phyloP scores from a whole-genome alignment of 2,888 invertebrate species.

The Eudasyphora cyanicolor region DNA sequence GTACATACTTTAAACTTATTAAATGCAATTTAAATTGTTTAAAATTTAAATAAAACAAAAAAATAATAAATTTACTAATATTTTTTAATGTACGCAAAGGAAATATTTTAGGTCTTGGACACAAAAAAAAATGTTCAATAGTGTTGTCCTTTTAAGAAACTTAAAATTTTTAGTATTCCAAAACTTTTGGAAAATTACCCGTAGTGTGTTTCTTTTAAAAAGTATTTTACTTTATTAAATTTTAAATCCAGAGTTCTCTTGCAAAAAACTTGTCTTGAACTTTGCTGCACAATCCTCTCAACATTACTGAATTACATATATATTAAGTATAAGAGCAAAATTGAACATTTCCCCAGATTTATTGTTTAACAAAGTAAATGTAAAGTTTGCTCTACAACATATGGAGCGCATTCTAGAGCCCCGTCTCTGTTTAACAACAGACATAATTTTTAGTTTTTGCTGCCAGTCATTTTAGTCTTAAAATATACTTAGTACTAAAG shows the following conservation, averaged over 20 bases:
- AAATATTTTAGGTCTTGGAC: too few relatives aligned
- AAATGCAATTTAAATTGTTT: too few relatives aligned
- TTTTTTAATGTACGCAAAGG: too few relatives aligned
- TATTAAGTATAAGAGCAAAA: neutral
- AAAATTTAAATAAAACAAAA: too few relatives aligned
- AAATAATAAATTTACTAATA: too few relatives aligned
- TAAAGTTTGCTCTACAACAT: neutral
- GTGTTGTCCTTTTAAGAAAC: too few relatives aligned
- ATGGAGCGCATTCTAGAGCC: neutral
- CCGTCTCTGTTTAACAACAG: neutral
- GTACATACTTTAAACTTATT: too few relatives aligned
- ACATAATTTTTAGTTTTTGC: neutral
- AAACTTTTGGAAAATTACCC: neutral
- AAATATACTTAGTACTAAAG: neutral
- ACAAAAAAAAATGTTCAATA: too few relatives aligned
- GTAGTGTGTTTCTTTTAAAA: too few relatives aligned
- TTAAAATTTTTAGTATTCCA: too few relatives aligned
- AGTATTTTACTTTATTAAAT: too few relatives aligned
- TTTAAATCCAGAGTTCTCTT: too few relatives aligned
- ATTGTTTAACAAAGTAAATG: neutral
- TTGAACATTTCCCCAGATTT: neutral
- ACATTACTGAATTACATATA: neutral
- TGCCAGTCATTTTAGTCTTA: neutral
- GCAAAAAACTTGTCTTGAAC: neutral
- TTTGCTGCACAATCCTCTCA: neutral